These are phyloP conservation scores for Montipora foliosa DNA, from an alignment of 64 coral and sea anemone species.

Conservation along the genomic window DNA sequence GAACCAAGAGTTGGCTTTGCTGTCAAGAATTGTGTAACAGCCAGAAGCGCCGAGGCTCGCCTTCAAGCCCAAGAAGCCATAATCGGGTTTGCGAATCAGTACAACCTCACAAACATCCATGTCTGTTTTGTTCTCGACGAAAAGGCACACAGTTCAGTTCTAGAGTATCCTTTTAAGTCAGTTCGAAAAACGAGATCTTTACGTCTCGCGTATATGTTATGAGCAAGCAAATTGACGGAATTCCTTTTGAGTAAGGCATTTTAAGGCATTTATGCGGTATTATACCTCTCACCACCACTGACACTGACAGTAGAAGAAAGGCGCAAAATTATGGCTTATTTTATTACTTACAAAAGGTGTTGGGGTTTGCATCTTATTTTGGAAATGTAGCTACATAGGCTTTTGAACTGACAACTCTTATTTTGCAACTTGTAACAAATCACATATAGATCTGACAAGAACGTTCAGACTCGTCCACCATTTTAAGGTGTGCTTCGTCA, in stretches of 20 bases:
- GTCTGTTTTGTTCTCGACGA: slow-evolving; percentile 68
- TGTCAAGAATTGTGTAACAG: neutral
- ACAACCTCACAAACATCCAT: slow-evolving; percentile 63
- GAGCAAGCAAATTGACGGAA: neutral
- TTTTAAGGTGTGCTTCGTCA: too few relatives aligned
- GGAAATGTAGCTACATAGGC: too few relatives aligned
- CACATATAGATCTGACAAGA: too few relatives aligned
- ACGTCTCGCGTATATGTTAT: neutral
- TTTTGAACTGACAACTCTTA: too few relatives aligned
- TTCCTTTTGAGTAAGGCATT: slow-evolving; percentile 2
- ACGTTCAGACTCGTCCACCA: too few relatives aligned
- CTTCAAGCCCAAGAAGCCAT: slow-evolving; percentile 70
- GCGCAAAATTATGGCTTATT: too few relatives aligned
- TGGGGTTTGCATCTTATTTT: too few relatives aligned
- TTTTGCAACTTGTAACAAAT: too few relatives aligned
- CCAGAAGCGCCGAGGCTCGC: neutral
- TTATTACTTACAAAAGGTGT: too few relatives aligned
- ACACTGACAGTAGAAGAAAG: too few relatives aligned
- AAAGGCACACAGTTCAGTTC: slow-evolving; percentile 14
- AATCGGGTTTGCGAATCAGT: slow-evolving; percentile 31
- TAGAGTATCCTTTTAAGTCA: neutral
- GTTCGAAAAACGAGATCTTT: neutral
- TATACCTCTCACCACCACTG: neutral
- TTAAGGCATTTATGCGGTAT: too few relatives aligned
- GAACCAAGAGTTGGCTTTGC: slow-evolving; percentile 87